Base-by-base conservation (phyloP, 1,140 invertebrate genomes). In the Acromyrmex charruanus region DNA sequence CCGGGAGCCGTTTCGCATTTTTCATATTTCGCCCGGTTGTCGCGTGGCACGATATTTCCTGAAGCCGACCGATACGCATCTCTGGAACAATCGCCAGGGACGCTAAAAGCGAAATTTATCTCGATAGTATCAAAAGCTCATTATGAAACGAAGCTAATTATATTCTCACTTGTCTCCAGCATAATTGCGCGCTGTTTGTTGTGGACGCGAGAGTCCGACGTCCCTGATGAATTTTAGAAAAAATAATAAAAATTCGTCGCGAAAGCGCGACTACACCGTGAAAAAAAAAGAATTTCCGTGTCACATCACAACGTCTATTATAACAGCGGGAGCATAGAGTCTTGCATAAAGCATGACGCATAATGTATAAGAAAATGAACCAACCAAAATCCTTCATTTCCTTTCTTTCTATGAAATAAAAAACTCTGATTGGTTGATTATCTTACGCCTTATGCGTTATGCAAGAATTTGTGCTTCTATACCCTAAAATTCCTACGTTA, bases 1-100 rank as follows among this genome's bases (percentile, higher is more conserved):
- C 84, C 87, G 75, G 44, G 59, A 86, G 87, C 80, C 89, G 61
- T 69, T 86, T 85, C 87, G 74, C 87, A 79, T 90, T 71, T 82
- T 84, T 84, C 80, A 84, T 87, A 87, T 80, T 82, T 65, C 82
- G 51, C 59, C 31, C 81, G 16, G 63, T 66, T 39, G 65, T 58
- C 69, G 69, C 51, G 77, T 44, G 72, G 65, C 63, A 71, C 81
- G 65, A 63, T 74, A 84, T 85, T 87, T 74, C 68, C 66, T 61
- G 79, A 44, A 59, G 21, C 66, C 66, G 53, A 12, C 53, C 39
- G 68, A 82, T 72, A 82, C 10, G 51, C 53, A 82, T 82, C 79
- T 81, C 49, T 55, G 28, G 28, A 9, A 25, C 53, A 18, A 55
- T 55, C 18, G 18, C 35, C 39, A 25, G 16, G 21, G 21, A 74